Conservation (phyloP, 2,888 invertebrate genomes). For the Hoplodrina ambigua region DNA sequence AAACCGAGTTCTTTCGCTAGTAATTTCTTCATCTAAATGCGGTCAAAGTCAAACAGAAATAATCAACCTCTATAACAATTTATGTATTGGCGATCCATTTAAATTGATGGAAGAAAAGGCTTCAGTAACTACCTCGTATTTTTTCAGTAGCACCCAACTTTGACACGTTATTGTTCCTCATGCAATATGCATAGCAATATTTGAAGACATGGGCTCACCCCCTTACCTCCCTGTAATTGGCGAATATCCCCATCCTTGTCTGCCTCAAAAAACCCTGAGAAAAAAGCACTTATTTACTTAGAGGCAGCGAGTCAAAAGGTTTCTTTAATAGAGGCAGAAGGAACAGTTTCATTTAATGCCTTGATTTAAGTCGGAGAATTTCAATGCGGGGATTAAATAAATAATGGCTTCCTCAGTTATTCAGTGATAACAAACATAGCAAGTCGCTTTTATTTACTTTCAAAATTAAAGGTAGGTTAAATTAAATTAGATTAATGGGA, state of each 20-base stretch:
- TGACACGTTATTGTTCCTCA: constrained; percentile 84
- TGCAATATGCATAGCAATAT: constrained; percentile 87
- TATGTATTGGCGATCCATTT: constrained; percentile 39
- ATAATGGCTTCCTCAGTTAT: background rate
- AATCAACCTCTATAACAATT: constrained; percentile 19
- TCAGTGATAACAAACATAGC: background rate
- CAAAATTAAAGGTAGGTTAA: background rate
- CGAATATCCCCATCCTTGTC: constrained; percentile 70
- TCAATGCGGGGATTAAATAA: background rate
- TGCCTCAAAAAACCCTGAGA: constrained; percentile 21
- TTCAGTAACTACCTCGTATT: constrained; percentile 36
- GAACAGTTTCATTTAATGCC: background rate
- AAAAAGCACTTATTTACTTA: constrained; percentile 28
- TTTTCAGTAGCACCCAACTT: constrained; percentile 69
- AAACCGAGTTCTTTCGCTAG: too few species aligned
- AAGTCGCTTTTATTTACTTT: background rate
- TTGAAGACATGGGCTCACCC: constrained; percentile 72
- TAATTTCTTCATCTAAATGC: background rate
- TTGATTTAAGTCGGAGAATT: constrained; percentile 3
- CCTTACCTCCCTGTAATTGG: constrained; percentile 76
- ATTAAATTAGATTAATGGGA: background rate
- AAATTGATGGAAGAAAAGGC: constrained; percentile 38
- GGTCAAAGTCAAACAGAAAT: constrained; percentile 1
- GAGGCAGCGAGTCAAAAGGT: constrained; percentile 14
- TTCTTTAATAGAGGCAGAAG: background rate